A percentile compares a stretch with the other conserved stretches of the same genome.
phyloP scores from a whole-genome alignment of 2,888 invertebrate genomes.

The Abscondita cerata region DNA sequence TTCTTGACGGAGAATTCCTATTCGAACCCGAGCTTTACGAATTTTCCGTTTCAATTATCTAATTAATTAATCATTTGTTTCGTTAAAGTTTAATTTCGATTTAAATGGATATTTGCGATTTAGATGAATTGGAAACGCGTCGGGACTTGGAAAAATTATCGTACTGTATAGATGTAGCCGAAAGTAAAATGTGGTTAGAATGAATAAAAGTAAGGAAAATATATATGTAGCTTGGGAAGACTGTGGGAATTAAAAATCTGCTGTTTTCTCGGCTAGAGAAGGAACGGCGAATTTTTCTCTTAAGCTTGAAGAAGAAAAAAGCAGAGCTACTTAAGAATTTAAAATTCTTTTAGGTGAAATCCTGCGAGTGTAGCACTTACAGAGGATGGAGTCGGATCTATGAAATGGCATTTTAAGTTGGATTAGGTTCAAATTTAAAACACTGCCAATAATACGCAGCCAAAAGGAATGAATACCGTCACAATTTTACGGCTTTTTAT shows the following conservation, averaged over 20 bases:
- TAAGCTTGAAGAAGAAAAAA: conserved; percentile 29
- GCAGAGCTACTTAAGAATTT: conserved; percentile 58
- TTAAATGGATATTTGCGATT: not conserved
- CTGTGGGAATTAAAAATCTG: conserved; percentile 63
- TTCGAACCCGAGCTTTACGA: not conserved
- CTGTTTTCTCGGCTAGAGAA: conserved; percentile 56
- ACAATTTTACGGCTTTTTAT: conserved; percentile 36
- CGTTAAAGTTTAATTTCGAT: not conserved
- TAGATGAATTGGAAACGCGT: not conserved
- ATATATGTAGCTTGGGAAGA: conserved; percentile 58
- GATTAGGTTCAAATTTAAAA: conserved; percentile 62
- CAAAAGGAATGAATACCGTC: conserved; percentile 47
- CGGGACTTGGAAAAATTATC: not conserved
- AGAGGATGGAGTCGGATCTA: conserved; percentile 57
- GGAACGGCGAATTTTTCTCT: conserved; percentile 29
- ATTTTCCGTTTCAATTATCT: conserved; percentile 1
- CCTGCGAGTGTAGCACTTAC: conserved; percentile 58
- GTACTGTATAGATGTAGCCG: conserved; percentile 2
- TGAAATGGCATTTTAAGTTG: conserved; percentile 63
- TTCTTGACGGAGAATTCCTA: conserved; percentile 24
- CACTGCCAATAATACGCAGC: conserved; percentile 59
- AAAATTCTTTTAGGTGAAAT: conserved; percentile 61
- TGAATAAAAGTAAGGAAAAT: conserved; percentile 56
- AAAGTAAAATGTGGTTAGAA: conserved; percentile 43
- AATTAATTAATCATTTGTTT: conserved; percentile 9